Conservation (phyloP, 2,113 vertebrate species). For the Chloroceryle aenea region DNA sequence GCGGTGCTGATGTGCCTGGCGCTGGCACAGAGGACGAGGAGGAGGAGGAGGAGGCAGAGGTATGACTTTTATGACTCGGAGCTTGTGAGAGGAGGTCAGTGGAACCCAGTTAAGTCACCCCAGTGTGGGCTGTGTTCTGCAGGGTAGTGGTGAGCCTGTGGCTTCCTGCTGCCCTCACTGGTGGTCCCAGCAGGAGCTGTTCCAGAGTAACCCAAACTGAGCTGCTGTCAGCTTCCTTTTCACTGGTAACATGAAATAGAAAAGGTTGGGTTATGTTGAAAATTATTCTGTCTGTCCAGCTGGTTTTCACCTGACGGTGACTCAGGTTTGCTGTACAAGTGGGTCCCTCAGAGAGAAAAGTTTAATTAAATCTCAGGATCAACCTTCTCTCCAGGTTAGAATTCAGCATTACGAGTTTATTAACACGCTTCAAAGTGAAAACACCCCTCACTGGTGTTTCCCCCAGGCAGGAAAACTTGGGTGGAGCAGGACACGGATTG, state of each 20-base stretch:
- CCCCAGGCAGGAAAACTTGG: rapidly evolving
- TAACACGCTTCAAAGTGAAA: neutral
- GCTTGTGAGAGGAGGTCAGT: neutral
- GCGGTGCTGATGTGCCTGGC: neutral
- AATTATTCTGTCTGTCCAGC: neutral
- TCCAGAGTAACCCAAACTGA: neutral
- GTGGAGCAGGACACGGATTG: rapidly evolving
- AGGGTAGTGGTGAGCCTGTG: rapidly evolving
- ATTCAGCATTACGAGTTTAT: neutral
- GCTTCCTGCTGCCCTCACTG: neutral
- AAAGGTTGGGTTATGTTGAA: neutral
- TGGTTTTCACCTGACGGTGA: neutral
- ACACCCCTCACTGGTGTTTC: neutral
- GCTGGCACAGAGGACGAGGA: neutral
- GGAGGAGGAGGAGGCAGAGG: neutral
- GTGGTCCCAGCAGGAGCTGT: neutral
- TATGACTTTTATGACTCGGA: rapidly evolving
- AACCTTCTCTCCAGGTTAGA: rapidly evolving
- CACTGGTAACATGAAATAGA: neutral
- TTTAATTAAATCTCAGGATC: neutral
- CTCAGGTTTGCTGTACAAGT: neutral
- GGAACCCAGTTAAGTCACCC: no score
- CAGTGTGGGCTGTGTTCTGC: rapidly evolving
- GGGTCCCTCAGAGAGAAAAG: neutral
- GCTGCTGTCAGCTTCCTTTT: neutral